Percentiles rank a stretch among this genome's conserved stretches.
phyloP scores from a whole-genome alignment of 2,113 vertebrate species.

The Trematocara macrostoma region DNA sequence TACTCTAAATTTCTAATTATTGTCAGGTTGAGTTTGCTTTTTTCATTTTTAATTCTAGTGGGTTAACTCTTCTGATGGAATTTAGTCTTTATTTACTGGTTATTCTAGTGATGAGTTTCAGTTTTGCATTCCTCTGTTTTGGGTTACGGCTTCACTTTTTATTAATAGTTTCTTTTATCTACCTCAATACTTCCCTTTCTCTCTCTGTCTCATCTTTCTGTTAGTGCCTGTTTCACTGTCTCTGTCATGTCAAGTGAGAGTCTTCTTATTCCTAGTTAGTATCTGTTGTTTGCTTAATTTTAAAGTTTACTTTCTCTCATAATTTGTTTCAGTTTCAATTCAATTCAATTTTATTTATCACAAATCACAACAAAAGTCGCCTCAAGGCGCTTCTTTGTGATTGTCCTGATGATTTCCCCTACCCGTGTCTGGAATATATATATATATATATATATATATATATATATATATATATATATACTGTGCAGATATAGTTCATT shows the following conservation, averaged over 20 bases:
- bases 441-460: too few species aligned
- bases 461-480: too few species aligned
- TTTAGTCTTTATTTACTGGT: background rate
- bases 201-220: background rate
- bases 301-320: background rate
- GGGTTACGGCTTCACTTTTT: background rate
- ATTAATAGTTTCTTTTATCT: background rate
- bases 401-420: background rate
- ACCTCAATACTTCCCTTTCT: background rate
- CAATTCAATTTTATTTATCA: background rate
- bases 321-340: background rate
- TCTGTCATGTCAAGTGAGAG: too few species aligned
- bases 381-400: accelerated
- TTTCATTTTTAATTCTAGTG: background rate
- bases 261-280: background rate
- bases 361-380: accelerated
- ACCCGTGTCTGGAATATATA: background rate
- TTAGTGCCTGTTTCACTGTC: too few species aligned
- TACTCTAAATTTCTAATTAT: background rate
- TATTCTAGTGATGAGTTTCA: background rate
- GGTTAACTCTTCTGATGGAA: background rate
- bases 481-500: background rate
- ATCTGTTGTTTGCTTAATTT: background rate
- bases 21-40: background rate
- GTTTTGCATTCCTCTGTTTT: background rate